Conservation (phyloP, 1,140 invertebrate species). For the Stratiolaelaps scimitus region DNA sequence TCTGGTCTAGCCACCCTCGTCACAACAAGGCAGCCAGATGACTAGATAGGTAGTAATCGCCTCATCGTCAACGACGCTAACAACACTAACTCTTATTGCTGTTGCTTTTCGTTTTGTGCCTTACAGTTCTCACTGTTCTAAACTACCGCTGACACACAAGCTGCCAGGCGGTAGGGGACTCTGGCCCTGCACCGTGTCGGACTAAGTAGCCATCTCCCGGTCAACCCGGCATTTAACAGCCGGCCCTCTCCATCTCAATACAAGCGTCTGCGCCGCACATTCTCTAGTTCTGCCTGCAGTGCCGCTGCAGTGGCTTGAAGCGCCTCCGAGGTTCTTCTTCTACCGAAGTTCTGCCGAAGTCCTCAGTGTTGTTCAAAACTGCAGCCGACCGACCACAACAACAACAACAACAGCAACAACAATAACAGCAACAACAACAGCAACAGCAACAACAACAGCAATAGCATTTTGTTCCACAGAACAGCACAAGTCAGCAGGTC, state of each 20-base stretch:
- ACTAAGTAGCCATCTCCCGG: too few species aligned
- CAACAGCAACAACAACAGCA: slow-evolving; percentile 14
- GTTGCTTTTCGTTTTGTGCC: not conserved
- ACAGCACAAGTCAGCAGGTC: not conserved
- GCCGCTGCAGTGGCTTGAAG: slow-evolving; percentile 29
- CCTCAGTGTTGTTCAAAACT: slow-evolving; percentile 24
- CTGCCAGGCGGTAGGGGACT: too few species aligned
- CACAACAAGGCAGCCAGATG: too few species aligned
- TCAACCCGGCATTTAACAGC: too few species aligned
- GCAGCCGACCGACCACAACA: not conserved
- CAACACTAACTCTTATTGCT: slow-evolving; percentile 5
- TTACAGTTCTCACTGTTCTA: slow-evolving; percentile 28
- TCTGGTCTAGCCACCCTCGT: too few species aligned
- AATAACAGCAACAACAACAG: slow-evolving; percentile 1
- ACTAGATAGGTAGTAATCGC: too few species aligned
- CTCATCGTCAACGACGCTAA: too few species aligned
- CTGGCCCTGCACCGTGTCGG: too few species aligned
- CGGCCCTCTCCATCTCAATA: too few species aligned
- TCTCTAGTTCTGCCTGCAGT: slow-evolving; percentile 28
- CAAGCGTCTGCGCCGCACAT: not conserved
- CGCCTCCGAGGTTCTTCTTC: slow-evolving; percentile 29
- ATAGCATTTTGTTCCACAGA: not conserved
- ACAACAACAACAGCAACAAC: slow-evolving; percentile 5
- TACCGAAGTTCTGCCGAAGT: slow-evolving; percentile 29
- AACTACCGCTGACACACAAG: not conserved